Evolutionary conservation across 1,140 invertebrate species (phyloP).

Genomic region (Nymphalis io): DNA sequence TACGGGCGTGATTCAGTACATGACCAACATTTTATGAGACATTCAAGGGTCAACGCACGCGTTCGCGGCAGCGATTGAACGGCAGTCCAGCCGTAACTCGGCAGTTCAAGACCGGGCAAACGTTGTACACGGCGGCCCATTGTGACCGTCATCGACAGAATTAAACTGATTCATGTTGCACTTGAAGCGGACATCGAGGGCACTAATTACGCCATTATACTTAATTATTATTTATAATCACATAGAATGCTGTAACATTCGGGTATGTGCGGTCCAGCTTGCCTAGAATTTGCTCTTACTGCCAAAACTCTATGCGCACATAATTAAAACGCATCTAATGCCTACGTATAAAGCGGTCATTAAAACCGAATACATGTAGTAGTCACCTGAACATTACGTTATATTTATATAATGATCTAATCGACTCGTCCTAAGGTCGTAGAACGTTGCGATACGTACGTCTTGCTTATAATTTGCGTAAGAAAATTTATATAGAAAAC

Average conservation of each 20-base stretch:
- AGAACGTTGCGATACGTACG: slow-evolving; percentile 15
- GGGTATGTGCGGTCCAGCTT: slow-evolving; percentile 26
- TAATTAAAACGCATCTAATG: slow-evolving; percentile 23
- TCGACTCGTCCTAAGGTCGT: slow-evolving; percentile 20
- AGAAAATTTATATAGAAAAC: not conserved
- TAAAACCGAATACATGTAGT: slow-evolving; percentile 20
- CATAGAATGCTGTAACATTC: slow-evolving; percentile 31
- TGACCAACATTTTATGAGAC: slow-evolving; percentile 59
- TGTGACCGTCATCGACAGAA: slow-evolving; percentile 66
- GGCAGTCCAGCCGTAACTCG: slow-evolving; percentile 30
- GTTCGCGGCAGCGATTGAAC: slow-evolving; percentile 42
- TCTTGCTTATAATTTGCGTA: slow-evolving; percentile 9
- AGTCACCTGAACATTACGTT: slow-evolving; percentile 22
- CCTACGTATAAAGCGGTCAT: slow-evolving; percentile 29
- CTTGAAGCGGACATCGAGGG: slow-evolving; percentile 42
- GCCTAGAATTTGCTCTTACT: slow-evolving; percentile 33
- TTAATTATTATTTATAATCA: slow-evolving; percentile 38
- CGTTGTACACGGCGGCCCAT: slow-evolving; percentile 40
- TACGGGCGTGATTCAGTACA: slow-evolving; percentile 49
- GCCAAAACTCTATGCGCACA: slow-evolving; percentile 38
- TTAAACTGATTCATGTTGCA: slow-evolving; percentile 60
- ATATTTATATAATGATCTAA: slow-evolving; percentile 33
- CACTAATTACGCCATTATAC: slow-evolving; percentile 45
- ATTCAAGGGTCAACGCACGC: slow-evolving; percentile 68
- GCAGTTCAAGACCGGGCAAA: slow-evolving; percentile 62